Base-by-base conservation (phyloP, 2,888 invertebrate genomes). In the Dryocosmus kuriphilus region DNA sequence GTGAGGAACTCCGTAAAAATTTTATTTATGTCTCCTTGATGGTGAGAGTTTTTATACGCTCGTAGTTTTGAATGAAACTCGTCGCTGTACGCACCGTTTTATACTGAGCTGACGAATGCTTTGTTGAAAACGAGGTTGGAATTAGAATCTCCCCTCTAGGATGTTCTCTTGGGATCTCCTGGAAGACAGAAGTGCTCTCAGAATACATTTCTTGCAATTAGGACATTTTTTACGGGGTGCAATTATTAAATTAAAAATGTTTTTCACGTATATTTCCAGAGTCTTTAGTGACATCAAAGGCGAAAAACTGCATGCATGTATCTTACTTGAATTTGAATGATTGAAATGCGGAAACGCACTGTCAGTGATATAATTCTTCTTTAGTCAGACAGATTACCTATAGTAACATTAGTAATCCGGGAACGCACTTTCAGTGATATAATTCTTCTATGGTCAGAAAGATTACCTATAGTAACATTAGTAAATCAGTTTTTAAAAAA, bases 41-140 rank as follows among this genome's bases (percentile, higher is more conserved):
- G 16, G 63, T 30, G 61, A 61, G 71, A 74, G 75, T 46, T 51
- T 32, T 60, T 24, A 35, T 22, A 75, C 38, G 74, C 74, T 80
- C 76, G 78, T 78, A 77, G 77, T 75, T 80, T 77, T 62, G 65
- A 80, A 80, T 80, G 74, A 74, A 79, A 51, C 51, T 71, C 27
- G 19, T 51, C 5, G 35, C 35, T 0, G 46, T 46, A 46, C 16
- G n/a, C 71, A 51, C 11, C 27, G 51, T 32, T 71, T 51, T 30
- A 71, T 30, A 16, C 51, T 9, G 51, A 71, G 27, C n/a, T 51
- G 51, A 71, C 27, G 51, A 71, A 71, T 71, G 30, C n/a, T 51
- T 71, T 71, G 46, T n/a, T 46, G 9, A 24, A 60, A 61, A 35
- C 19, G 19, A 41, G 27, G 27, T 19, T 16, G 30, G 71, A 76